Evolutionary conservation across 1,140 invertebrate genomes (phyloP), one percentile per base, ranked within the genome.

Genomic region (Drosophila santomea): DNA sequence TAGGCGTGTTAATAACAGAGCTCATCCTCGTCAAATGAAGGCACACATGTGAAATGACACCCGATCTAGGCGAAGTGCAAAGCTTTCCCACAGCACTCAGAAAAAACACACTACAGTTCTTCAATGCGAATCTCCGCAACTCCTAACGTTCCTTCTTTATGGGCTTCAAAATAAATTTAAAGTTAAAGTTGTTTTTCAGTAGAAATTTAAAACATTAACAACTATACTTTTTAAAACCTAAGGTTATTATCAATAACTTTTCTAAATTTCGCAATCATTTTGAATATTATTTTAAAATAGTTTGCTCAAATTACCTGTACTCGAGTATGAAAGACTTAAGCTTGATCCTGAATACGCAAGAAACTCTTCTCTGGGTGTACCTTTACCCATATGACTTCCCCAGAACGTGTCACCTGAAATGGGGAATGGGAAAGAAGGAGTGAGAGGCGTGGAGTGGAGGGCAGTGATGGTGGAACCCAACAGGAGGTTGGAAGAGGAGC

Each of bases 1-100:
- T 20, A 64, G 61, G 64, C 64, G 64, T 62, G 61, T 81, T 88
- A 83, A 86, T 88, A 72, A 86, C 74, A 86, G 66, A 64, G 61
- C 58, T 68, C 62, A 58, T 52, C 52, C 58, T 48, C 48, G 14
- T 52, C 47, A 71, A 51, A 74, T 74, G 58, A 44, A 61, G 64
- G 74, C 76, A 58, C 38, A 20, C 25, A 36, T 25, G 15, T 10
- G 28, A 67, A 41, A 41, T 17, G 41, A 43, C 64, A 51, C 51
- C 45, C 5, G 15, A 52, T 25, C 75, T 88, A 76, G 80, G 66
- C 62, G 73, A 72, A 86, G 78, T 74, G 57, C 82, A 81, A n/a
- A 50, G 64, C 50, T 78, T 72, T 81, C 68, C 56, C 82, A 72
- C 62, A 64, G 58, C 59, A 67, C 43, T 68, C 2, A 14, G 15